A percentile compares a stretch with the other conserved stretches of the same genome.
phyloP scores from a whole-genome alignment of 2,888 invertebrate species.

The Drosophila vallismaia region DNA sequence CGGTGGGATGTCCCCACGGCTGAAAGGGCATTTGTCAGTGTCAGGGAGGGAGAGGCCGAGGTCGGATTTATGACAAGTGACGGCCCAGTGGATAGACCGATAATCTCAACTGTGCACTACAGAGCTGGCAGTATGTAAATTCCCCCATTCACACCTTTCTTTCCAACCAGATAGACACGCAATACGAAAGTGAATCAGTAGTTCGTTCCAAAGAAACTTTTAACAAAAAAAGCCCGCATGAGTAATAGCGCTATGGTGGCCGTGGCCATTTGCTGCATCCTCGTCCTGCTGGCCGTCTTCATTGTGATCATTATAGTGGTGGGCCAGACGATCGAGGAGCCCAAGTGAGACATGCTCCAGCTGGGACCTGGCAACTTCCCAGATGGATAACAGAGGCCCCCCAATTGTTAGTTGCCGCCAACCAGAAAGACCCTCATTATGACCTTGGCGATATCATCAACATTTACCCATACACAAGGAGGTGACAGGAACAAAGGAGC shows the following conservation, averaged over 20 bases:
- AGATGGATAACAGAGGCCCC: slow-evolving; percentile 84
- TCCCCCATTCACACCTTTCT: slow-evolving; percentile 20
- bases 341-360: slow-evolving; percentile 85
- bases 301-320: slow-evolving; percentile 92
- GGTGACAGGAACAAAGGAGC: slow-evolving; percentile 21
- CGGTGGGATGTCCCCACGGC: neutral
- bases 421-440: slow-evolving; percentile 28
- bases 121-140: slow-evolving; percentile 40
- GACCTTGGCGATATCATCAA: slow-evolving; percentile 28
- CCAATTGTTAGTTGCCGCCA: slow-evolving; percentile 78
- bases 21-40: slow-evolving; percentile 49
- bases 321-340: slow-evolving; percentile 89
- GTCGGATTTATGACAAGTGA: slow-evolving; percentile 56
- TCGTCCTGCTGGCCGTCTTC: slow-evolving; percentile 91
- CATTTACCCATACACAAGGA: slow-evolving; percentile 9
- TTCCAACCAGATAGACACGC: slow-evolving; percentile 12
- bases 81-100: slow-evolving; percentile 42
- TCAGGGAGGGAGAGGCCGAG: slow-evolving; percentile 20
- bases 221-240: slow-evolving; percentile 63
- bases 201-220: neutral
- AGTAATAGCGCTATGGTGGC: slow-evolving; percentile 88
- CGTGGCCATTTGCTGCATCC: slow-evolving; percentile 92
- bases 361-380: slow-evolving; percentile 84
- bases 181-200: slow-evolving; percentile 13
- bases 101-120: slow-evolving; percentile 71